Percentiles rank a stretch among this genome's conserved stretches.
phyloP scores from a whole-genome alignment of 2,797 vertebrate species.

The Sebastes taczanowskii region DNA sequence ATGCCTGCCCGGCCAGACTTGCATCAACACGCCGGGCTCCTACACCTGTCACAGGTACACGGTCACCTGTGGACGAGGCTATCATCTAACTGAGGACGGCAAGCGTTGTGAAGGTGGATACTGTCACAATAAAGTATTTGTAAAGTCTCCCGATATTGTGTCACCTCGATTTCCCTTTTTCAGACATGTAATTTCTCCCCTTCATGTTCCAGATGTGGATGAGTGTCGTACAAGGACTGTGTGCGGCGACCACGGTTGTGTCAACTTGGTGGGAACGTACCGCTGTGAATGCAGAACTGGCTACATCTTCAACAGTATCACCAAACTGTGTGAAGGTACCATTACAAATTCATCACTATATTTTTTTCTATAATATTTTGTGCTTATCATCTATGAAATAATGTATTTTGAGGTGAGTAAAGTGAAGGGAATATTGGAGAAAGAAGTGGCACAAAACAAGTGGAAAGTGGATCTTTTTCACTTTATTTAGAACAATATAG shows the following conservation, averaged over 20 bases:
- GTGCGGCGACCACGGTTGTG: constrained; percentile 85
- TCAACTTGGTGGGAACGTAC: constrained; percentile 88
- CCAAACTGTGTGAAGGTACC: constrained; percentile 86
- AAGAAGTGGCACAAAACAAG: neutral
- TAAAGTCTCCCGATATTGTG: neutral
- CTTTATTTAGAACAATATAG: too few relatives aligned
- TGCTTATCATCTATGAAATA: neutral
- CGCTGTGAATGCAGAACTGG: constrained; percentile 89
- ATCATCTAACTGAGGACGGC: constrained; percentile 87
- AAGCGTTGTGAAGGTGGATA: constrained; percentile 86
- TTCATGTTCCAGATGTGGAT: constrained; percentile 84
- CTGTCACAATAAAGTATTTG: fast-evolving
- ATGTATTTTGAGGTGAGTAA: neutral
- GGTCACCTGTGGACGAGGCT: constrained; percentile 89
- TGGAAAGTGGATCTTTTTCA: neutral
- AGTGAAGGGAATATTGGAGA: neutral
- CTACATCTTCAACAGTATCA: constrained; percentile 87
- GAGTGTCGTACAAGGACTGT: constrained; percentile 84
- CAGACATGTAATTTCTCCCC: neutral
- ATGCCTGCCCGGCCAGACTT: constrained; percentile 84
- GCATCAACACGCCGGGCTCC: constrained; percentile 90
- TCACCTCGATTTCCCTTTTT: neutral
- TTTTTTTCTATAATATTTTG: neutral
- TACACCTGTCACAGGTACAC: constrained; percentile 86
- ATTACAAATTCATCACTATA: neutral